Evolutionary conservation across 2,797 vertebrate genomes (phyloP), one percentile per base, ranked within the genome.

Genomic region (Tachyglossus aculeatus): DNA sequence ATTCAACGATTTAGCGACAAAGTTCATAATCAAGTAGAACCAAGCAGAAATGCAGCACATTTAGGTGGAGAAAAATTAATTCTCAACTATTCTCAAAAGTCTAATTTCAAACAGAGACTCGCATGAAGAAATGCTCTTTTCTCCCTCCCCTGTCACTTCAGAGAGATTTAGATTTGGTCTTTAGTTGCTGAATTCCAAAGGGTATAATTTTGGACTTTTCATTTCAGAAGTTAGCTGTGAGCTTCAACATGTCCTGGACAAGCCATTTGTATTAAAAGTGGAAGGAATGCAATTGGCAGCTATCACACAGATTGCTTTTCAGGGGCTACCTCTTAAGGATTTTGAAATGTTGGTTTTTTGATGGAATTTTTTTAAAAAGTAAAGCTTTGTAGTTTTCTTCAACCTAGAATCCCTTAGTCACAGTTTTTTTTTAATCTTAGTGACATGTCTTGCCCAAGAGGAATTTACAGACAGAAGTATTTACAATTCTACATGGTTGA

Each of bases 1-100:
- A n/a, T n/a, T n/a, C n/a, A n/a, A n/a, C n/a, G n/a, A n/a, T n/a
- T n/a, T n/a, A n/a, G n/a, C n/a, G n/a, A n/a, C n/a, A n/a, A n/a
- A n/a, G n/a, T n/a, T n/a, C n/a, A n/a, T n/a, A n/a, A n/a, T n/a
- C n/a, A n/a, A n/a, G n/a, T n/a, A n/a, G n/a, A n/a, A n/a, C n/a
- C n/a, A n/a, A n/a, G n/a, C n/a, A n/a, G n/a, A n/a, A n/a, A n/a
- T n/a, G n/a, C n/a, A n/a, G n/a, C n/a, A n/a, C n/a, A n/a, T n/a
- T n/a, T n/a, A n/a, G n/a, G n/a, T n/a, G n/a, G n/a, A n/a, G n/a
- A 53, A 59, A 13, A 72, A 71, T 53, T 29, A 27, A 54, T 21
- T 64, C 21, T 47, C 27, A 63, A 48, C 5, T 27, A 24, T 6
- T 16, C 4, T 67, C 11, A 40, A 29, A 54, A 61, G 29, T 32